Percentiles rank a stretch among this genome's conserved stretches.
phyloP scores from a whole-genome alignment of 2,888 invertebrate species.

The Hetaerina titia region DNA sequence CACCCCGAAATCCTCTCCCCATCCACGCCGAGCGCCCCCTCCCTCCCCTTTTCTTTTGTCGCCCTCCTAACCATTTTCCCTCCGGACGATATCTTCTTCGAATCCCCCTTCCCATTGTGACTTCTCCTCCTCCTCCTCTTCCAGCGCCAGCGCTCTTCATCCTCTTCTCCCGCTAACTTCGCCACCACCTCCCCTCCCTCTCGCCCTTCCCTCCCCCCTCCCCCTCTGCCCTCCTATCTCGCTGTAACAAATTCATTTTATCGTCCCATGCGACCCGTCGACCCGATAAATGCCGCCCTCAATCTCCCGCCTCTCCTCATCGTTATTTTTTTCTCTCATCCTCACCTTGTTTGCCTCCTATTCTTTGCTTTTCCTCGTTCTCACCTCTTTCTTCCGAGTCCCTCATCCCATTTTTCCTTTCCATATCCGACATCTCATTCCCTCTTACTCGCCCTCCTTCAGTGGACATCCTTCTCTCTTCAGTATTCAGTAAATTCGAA shows the following conservation, averaged over 20 bases:
- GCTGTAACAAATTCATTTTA: conserved; percentile 67
- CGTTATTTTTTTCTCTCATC: conserved; percentile 14
- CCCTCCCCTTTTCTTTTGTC: neutral
- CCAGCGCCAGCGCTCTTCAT: neutral
- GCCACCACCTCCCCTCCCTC: neutral
- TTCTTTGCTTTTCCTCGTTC: conserved; percentile 10
- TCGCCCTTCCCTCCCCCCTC: neutral
- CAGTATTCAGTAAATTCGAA: too few relatives aligned
- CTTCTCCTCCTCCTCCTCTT: neutral
- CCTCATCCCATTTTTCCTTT: neutral
- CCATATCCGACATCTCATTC: neutral
- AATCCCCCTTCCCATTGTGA: neutral
- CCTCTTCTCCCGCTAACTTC: neutral
- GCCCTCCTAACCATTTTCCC: conserved; percentile 40
- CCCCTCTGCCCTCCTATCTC: conserved; percentile 45
- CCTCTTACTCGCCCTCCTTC: neutral
- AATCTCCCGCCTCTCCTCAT: conserved; percentile 26
- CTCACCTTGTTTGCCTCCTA: neutral
- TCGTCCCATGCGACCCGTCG: conserved; percentile 59
- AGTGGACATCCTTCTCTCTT: too few relatives aligned
- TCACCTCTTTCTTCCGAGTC: neutral
- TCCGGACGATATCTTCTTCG: conserved; percentile 30
- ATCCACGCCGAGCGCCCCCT: neutral
- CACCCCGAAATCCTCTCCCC: neutral
- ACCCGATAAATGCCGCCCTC: conserved; percentile 62